These are phyloP conservation scores for Vipera ursinii DNA, from an alignment of 2,797 vertebrate species.

Conservation along the genomic window DNA sequence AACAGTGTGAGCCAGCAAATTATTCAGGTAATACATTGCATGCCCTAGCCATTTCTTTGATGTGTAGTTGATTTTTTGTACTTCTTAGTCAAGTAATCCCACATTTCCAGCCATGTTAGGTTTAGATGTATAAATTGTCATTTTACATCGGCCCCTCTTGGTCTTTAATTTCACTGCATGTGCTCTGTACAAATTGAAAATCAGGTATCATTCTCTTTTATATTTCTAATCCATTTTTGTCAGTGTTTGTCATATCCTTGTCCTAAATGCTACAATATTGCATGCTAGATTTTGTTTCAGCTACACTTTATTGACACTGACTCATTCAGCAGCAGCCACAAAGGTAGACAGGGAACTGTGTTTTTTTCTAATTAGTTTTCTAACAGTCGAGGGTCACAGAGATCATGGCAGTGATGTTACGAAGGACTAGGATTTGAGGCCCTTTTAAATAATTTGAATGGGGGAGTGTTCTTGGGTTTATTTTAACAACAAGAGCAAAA, in stretches of 20 bases:
- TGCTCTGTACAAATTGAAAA: background rate
- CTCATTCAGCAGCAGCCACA: background rate
- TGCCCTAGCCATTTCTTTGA: background rate
- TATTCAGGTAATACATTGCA: conserved; percentile 78
- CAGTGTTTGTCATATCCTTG: background rate
- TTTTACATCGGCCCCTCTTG: background rate
- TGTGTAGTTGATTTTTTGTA: background rate
- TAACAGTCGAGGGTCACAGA: background rate
- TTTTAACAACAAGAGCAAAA: background rate
- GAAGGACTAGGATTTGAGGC: background rate
- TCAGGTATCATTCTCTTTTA: background rate
- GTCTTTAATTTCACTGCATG: background rate
- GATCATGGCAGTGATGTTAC: background rate
- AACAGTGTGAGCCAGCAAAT: conserved; percentile 76
- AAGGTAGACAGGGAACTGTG: background rate
- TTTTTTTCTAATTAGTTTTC: background rate
- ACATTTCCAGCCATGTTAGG: background rate
- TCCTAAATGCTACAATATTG: background rate
- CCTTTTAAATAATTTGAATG: background rate
- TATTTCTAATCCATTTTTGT: background rate
- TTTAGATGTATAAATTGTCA: background rate
- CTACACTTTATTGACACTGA: background rate
- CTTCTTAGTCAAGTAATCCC: background rate
- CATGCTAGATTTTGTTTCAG: background rate
- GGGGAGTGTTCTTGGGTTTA: background rate